Base-by-base conservation (phyloP, 2,888 invertebrate species). In the Molanna angustata region DNA sequence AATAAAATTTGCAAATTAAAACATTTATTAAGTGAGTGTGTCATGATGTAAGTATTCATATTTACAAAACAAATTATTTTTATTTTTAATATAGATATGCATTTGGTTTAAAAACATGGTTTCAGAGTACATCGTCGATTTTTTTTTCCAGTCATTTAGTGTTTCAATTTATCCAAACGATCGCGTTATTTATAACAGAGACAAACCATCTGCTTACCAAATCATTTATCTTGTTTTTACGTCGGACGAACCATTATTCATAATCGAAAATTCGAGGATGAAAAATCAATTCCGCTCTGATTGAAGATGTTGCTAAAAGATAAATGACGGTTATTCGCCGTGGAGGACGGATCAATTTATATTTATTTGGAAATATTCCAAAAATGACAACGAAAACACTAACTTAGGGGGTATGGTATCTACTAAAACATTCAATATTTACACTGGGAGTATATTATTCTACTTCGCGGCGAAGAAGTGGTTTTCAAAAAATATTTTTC, bases 171-270 rank as follows among this genome's bases (percentile, higher is more conserved):
- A 27, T 27, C 11, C 11, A 27, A 27, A 27, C 21, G 21, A 21
- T 4, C 19, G 7, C 7, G 21, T 41, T 27, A 7, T 7, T 11
- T 27, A 27, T 27, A 22, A 37, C 35, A 21, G 45, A 40, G 41
- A 49, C 37, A 44, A 46, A 50, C 22, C 54, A 54, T 45, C 49
- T 54, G 54, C 54, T 50, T 49, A 42, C 40, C 49, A 21, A 32
- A 50, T 54, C 50, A 50, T 54, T 54, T 47, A 50, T 54, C 54
- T 50, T 54, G 22, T 49, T 45, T 33, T 21, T 32, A 41, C 40
- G 52, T 33, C 50, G 43, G 50, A 43, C 43, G 41, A 17, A 40
- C 21, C 45, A 46, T 52, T 37, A 46, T 41, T 52, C 52, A 52
- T 52, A 52, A 45, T 52, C 46, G 45, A 46, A 52, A 49, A 18